Evolutionary conservation across 2,113 vertebrate genomes (phyloP).

Genomic region (Seriola dumerili): DNA sequence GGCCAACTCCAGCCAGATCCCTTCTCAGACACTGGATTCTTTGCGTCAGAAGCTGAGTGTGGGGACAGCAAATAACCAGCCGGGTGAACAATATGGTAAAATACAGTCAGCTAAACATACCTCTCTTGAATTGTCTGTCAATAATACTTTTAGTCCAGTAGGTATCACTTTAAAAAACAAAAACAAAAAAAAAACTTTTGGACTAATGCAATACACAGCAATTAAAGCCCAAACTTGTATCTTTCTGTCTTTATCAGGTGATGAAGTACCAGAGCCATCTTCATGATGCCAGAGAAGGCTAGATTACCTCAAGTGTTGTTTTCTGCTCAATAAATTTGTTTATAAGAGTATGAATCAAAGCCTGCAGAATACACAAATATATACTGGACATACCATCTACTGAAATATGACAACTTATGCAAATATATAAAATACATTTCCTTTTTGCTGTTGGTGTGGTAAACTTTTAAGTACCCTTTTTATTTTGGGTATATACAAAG

Average conservation of each 20-base stretch:
- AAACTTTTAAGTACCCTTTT: not conserved
- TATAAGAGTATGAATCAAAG: not conserved
- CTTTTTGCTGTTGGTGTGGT: not conserved
- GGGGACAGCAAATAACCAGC: not conserved
- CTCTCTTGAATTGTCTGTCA: not conserved
- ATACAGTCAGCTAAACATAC: not conserved
- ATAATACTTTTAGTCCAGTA: not conserved
- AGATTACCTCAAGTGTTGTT: not conserved
- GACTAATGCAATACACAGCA: not conserved
- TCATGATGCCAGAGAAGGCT: slow-evolving; percentile 16
- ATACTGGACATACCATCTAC: not conserved
- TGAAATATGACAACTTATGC: slow-evolving; percentile 8
- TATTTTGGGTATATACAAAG: too few relatives aligned
- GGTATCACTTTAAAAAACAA: not conserved
- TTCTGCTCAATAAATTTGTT: not conserved
- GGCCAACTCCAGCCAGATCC: slow-evolving; percentile 84
- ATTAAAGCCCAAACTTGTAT: not conserved
- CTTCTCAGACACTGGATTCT: slow-evolving; percentile 84
- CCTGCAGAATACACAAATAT: slow-evolving; percentile 4
- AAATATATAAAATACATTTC: not conserved
- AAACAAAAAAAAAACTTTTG: too few relatives aligned
- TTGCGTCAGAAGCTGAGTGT: slow-evolving; percentile 74
- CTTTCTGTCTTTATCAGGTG: slow-evolving; percentile 36
- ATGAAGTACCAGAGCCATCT: slow-evolving; percentile 27
- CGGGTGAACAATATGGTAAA: slow-evolving; percentile 35